Base-by-base conservation (phyloP, 2,888 invertebrate species). In the Mesochorus sp. region DNA sequence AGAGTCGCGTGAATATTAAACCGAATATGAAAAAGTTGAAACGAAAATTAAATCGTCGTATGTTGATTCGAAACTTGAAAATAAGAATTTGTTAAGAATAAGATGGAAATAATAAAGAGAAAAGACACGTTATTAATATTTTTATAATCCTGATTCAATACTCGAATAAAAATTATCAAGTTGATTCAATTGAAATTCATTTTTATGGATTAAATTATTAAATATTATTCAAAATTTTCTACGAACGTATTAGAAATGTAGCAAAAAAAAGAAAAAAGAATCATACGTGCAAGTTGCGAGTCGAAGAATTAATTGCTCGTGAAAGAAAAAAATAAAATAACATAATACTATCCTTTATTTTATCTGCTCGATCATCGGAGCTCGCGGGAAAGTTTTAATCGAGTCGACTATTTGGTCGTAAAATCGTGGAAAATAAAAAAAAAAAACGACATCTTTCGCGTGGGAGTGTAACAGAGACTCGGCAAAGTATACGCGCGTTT, bases 381-480 rank as follows among this genome's bases (percentile, higher is more conserved):
- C 10, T 31, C 10, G 28, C 10, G 55, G 10, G 3, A 10, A 55
- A 55, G 55, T 34, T 55, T 34, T 31, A 31, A 55, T 55, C 17
- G 26, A 55, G 31, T 55, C 31, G 1, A 10, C 19, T n/a, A 55
- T 55, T 55, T 31, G 17, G 31, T 17, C n/a, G n/a, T 28, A 17
- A 31, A 55, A 55, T 24, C 4, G 24, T 49, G n/a, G n/a, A 24
- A 62, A 37, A 26, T 10, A 14, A 24, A 64, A 2, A 51, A 34
- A 14, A 55, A 28, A 17, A 12, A 21, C 42, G 5, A 8, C 0
- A 6, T 8, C 24, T 31, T 26, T 67, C 53, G 14, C 21, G 42
- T 39, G 51, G 42, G 37, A 74, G 55, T 67, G 42, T 44, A 42
- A 67, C 42, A 19, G 19, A 49, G 34, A 37, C 26, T 51, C 55